phyloP scores from a whole-genome alignment of 2,113 vertebrate genomes.

The Desmodus rotundus region DNA sequence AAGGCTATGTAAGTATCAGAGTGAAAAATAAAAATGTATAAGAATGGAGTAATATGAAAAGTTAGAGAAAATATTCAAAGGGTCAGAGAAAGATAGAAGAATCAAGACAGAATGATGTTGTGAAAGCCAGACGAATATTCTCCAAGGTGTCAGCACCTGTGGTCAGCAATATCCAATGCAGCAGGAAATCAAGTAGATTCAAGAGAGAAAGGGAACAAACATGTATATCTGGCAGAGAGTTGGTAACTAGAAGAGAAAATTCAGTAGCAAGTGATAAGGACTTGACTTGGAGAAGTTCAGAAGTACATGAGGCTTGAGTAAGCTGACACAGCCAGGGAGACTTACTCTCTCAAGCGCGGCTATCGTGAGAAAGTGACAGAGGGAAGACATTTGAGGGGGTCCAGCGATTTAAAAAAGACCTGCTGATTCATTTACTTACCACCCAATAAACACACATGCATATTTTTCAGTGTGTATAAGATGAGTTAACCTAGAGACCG shows the following conservation, averaged over 20 bases:
- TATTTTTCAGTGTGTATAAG: neutral
- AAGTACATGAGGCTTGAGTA: neutral
- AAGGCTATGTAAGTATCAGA: neutral
- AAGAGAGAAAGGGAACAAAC: neutral
- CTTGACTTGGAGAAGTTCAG: neutral
- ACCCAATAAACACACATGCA: neutral
- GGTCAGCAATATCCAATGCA: neutral
- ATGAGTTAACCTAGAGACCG: neutral
- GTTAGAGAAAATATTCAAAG: neutral
- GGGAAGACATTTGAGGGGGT: neutral
- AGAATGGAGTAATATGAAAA: neutral
- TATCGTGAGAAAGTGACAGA: neutral
- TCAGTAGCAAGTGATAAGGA: neutral
- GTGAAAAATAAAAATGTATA: neutral
- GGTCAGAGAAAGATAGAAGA: neutral
- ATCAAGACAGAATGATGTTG: neutral
- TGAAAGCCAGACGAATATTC: neutral
- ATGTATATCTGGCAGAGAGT: neutral
- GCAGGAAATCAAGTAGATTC: neutral
- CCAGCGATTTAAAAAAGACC: neutral
- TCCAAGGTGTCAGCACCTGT: neutral
- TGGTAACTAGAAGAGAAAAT: neutral
- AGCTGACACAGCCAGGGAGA: neutral
- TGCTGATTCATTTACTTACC: neutral
- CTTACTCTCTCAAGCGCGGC: neutral